Conservation (phyloP, 2,888 invertebrate species). For the Gnatocerus cornutus region DNA sequence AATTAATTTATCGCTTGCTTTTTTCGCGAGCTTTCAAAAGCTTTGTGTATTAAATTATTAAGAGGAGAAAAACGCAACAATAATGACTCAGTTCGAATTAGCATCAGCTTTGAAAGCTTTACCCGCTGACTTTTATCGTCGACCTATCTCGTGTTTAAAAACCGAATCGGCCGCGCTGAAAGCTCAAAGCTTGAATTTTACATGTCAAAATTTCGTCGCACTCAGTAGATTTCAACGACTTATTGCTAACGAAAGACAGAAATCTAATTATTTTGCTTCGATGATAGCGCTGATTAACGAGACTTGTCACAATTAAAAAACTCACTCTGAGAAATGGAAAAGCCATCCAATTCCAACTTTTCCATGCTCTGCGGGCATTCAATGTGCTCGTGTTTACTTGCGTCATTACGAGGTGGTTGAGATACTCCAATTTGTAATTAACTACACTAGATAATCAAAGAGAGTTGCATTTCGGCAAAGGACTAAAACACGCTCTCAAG, state of each 20-base stretch:
- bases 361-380: background rate
- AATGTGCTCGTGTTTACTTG: conserved; percentile 10
- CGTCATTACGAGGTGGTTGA: background rate
- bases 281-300: conserved; percentile 17
- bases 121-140: conserved; percentile 24
- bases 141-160: conserved; percentile 5
- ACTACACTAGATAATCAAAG: background rate
- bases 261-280: conserved; percentile 28
- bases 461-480: background rate
- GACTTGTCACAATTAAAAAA: conserved; percentile 21
- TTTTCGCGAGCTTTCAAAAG: background rate
- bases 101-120: conserved; percentile 27
- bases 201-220: background rate
- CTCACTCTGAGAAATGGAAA: background rate
- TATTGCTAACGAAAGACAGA: background rate
- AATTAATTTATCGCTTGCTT: conserved; percentile 18
- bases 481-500: too few species aligned
- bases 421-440: conserved; percentile 11
- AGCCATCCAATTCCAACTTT: conserved; percentile 12
- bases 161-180: conserved; percentile 17
- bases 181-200: background rate
- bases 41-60: conserved; percentile 19
- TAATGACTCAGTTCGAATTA: conserved; percentile 34
- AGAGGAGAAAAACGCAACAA: conserved; percentile 6
- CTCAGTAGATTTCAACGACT: background rate